Base-by-base conservation (phyloP, 2,113 vertebrate genomes). In the Menidia beryllina region DNA sequence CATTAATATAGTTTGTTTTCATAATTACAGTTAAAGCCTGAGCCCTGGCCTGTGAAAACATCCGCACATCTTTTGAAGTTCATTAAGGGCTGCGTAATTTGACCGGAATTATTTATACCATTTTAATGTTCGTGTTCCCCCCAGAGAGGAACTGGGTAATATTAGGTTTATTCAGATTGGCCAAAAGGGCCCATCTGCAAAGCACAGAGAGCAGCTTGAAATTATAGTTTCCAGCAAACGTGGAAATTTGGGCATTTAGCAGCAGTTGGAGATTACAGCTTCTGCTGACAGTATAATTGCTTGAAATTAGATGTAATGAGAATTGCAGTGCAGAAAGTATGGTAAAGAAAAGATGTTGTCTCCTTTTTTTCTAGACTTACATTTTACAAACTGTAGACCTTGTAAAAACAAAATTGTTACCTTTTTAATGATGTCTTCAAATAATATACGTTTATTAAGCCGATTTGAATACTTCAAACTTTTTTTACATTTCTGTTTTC, bases 1-100 rank as follows among this genome's bases (percentile, higher is more conserved):
- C 61, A 91, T 88, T 90, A 80, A 89, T 89, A 83, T 68, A 77
- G 84, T 91, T 93, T 91, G 86, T 89, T 91, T 93, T 89, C 83
- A 84, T 87, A 91, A 91, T 93, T 90, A 83, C 83, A 60, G 75
- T 90, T 85, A 88, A 88, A 88, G 81, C 74, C 71, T 69, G 82
- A 81, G 75, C 9, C 8, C 86, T 61, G 54, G 83, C 86, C 89
- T 88, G 85, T 79, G 78, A 89, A 91, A 91, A 91, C 88, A 90
- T 91, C 90, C 86, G 39, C 59, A 66, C 36, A 26, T 77, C 84
- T 87, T 90, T 92, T 87, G 80, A 90, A 88, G 86, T 92, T 90
- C 84, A 87, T 88, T 91, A 86, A 79, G 77, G 50, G 34, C 75
- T 70, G 75, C 86, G 80, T 86, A 90, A 91, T 87, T 86, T 86